phyloP scores from a whole-genome alignment of 2,113 vertebrate genomes.

The Columbina picui region DNA sequence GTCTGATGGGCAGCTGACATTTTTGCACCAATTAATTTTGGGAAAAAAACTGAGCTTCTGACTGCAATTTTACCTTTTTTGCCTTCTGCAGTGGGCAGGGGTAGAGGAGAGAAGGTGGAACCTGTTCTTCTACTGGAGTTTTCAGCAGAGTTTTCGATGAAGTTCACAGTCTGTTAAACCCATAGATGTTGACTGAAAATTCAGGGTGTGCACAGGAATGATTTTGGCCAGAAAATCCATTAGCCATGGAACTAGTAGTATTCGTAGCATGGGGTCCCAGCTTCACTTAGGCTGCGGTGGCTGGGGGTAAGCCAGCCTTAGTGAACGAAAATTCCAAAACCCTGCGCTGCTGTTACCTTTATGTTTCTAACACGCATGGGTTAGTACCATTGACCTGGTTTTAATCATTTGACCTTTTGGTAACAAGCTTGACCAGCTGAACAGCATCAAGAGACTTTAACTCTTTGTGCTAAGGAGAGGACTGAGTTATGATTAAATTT shows the following conservation, averaged over 20 bases:
- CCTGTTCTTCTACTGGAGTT: not conserved
- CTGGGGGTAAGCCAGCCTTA: not conserved
- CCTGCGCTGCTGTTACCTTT: not conserved
- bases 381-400: not conserved
- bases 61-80: not conserved
- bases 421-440: not conserved
- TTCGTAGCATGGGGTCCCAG: not conserved
- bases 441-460: not conserved
- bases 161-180: slow-evolving; percentile 8
- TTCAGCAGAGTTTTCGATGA: not conserved
- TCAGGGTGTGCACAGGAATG: not conserved
- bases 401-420: not conserved
- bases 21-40: not conserved
- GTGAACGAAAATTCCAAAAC: not conserved
- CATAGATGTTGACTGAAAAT: not conserved
- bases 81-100: not conserved
- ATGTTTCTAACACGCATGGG: not conserved
- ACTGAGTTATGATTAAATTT: not conserved
- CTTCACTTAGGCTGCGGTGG: not conserved
- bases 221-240: not conserved
- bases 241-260: not conserved
- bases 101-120: not conserved
- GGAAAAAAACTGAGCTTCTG: not conserved
- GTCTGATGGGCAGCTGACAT: not conserved
- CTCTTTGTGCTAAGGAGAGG: not conserved